phyloP scores from a whole-genome alignment of 1,140 invertebrate species.

The Ips typographus region DNA sequence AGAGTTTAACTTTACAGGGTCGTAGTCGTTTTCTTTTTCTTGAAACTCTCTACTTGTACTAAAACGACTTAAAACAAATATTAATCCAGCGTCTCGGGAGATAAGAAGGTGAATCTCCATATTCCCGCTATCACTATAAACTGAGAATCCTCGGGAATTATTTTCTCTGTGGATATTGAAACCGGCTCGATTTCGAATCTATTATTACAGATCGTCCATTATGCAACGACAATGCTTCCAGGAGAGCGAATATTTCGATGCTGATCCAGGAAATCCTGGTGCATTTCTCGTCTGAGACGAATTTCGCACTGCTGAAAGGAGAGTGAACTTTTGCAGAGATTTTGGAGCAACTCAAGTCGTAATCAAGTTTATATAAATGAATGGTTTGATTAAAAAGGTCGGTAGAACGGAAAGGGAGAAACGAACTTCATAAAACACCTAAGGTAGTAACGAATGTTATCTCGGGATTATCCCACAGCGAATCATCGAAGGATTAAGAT shows the following conservation, averaged over 20 bases:
- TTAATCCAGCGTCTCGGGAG: no score
- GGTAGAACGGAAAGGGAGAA: slow-evolving; percentile 14
- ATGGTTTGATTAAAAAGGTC: slow-evolving; percentile 14
- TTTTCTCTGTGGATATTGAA: slow-evolving; percentile 14
- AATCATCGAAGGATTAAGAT: slow-evolving; percentile 28
- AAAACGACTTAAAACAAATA: no score
- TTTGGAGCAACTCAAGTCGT: no score
- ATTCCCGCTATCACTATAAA: slow-evolving; percentile 6
- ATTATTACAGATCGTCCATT: slow-evolving; percentile 26
- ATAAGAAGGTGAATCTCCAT: slow-evolving; percentile 1
- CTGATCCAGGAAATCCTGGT: slow-evolving; percentile 13
- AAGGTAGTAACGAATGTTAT: slow-evolving; percentile 27
- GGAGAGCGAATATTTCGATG: slow-evolving; percentile 17
- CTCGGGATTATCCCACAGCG: slow-evolving; percentile 23
- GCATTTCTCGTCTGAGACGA: slow-evolving; percentile 9
- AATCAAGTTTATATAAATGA: no score
- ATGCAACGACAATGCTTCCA: slow-evolving; percentile 27
- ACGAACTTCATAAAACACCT: slow-evolving; percentile 28
- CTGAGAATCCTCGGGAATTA: slow-evolving; percentile 9
- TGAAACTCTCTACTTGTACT: no score
- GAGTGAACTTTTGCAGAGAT: background rate
- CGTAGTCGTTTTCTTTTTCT: no score
- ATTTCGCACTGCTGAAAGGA: slow-evolving; percentile 7
- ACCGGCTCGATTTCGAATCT: slow-evolving; percentile 19
- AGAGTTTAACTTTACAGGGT: no score